Evolutionary conservation across 2,797 vertebrate genomes (phyloP).

Genomic region (Columba guinea): DNA sequence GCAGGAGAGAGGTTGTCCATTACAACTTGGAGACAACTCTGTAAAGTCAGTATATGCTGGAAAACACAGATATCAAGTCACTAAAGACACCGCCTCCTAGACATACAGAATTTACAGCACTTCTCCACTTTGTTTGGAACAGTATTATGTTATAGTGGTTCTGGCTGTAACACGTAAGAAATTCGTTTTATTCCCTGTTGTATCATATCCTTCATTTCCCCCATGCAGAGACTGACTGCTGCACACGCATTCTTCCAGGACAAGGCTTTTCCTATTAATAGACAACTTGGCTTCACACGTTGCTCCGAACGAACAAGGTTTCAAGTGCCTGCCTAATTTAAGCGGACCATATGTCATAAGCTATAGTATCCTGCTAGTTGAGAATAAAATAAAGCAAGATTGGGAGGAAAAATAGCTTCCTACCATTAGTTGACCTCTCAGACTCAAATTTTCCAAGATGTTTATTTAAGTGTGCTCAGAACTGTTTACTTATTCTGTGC

Average conservation of each 20-base stretch:
- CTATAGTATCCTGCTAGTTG: constrained; percentile 17
- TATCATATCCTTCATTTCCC: not conserved
- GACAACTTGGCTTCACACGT: constrained; percentile 34
- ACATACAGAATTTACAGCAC: not conserved
- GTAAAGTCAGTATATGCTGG: not conserved
- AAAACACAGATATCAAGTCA: not conserved
- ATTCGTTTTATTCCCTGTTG: constrained; percentile 24
- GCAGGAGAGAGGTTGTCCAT: not conserved
- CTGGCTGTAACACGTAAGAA: not conserved
- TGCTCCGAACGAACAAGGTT: constrained; percentile 32
- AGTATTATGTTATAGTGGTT: not conserved
- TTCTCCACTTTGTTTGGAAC: constrained; percentile 1
- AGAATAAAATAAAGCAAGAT: not conserved
- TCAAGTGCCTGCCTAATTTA: constrained; percentile 45
- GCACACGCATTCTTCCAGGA: constrained; percentile 20
- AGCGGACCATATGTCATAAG: constrained; percentile 44
- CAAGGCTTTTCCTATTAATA: constrained; percentile 56
- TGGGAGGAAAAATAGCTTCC: constrained; percentile 30
- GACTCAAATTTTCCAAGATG: not conserved
- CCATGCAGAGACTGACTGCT: constrained; percentile 10
- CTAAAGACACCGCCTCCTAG: not conserved
- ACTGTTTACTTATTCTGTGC: not conserved
- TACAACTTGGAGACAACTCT: not conserved
- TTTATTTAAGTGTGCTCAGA: constrained; percentile 2
- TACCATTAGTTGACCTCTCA: not conserved